Evolutionary conservation across 2,797 vertebrate species (phyloP).

Genomic region (Tympanoctomys barrerae): DNA sequence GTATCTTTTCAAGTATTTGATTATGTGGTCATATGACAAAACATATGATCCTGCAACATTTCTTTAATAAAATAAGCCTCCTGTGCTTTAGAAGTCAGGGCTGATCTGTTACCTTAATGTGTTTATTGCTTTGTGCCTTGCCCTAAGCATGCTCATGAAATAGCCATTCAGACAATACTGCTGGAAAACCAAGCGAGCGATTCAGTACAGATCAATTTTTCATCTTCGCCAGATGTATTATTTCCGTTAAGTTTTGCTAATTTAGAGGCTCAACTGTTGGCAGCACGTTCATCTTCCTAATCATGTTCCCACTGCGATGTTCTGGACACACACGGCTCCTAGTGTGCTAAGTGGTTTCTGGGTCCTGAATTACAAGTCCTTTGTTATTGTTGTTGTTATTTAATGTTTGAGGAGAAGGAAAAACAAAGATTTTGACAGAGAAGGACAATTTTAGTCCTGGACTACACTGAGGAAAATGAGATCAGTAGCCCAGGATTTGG

Average conservation of each 20-base stretch:
- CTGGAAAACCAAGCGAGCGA: background rate
- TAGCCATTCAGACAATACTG: background rate
- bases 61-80: background rate
- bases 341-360: background rate
- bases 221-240: background rate
- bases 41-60: background rate
- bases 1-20: background rate
- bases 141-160: background rate
- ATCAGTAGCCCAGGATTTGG: background rate
- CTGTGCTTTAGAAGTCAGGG: background rate
- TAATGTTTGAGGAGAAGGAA: background rate
- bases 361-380: background rate
- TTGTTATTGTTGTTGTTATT: background rate
- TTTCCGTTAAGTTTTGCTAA: background rate
- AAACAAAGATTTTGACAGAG: constrained; percentile 37
- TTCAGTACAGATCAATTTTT: background rate
- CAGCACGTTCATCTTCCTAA: background rate
- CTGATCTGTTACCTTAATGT: background rate
- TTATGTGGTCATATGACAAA: background rate
- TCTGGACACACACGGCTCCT: background rate
- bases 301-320: background rate
- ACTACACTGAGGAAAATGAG: background rate
- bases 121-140: background rate
- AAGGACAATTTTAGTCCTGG: background rate
- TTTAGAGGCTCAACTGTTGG: background rate